These are phyloP conservation scores for Lasaia peninsularis DNA, from an alignment of 1,140 invertebrate species.

Conservation along the genomic window DNA sequence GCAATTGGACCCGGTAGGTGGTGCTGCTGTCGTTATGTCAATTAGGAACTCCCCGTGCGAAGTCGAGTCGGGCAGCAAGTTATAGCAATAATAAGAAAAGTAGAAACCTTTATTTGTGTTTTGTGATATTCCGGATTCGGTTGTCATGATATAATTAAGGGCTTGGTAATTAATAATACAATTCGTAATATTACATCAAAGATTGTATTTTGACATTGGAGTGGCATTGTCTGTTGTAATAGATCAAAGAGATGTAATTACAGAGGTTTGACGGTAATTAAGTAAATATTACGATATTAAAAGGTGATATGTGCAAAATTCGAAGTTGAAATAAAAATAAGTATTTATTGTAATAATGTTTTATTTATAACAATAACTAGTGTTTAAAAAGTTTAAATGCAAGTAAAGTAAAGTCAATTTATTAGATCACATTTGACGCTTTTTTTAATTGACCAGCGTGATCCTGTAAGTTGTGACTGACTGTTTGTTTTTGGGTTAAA, in stretches of 20 bases:
- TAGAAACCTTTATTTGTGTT: too few relatives aligned
- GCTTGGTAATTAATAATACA: not conserved
- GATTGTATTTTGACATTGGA: slow-evolving; percentile 17
- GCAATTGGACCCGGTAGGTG: too few relatives aligned
- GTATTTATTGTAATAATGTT: not conserved
- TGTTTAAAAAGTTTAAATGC: not conserved
- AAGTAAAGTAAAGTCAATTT: not conserved
- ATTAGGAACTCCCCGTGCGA: too few relatives aligned
- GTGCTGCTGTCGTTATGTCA: too few relatives aligned
- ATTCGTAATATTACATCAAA: not conserved
- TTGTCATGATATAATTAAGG: not conserved
- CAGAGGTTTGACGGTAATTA: not conserved
- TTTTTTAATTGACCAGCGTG: too few relatives aligned
- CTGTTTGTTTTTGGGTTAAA: too few relatives aligned
- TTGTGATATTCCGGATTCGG: not conserved
- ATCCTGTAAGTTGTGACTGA: too few relatives aligned
- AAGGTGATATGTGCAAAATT: not conserved
- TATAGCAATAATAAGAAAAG: too few relatives aligned
- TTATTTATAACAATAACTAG: not conserved
- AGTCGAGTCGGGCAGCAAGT: too few relatives aligned
- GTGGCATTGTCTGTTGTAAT: slow-evolving; percentile 31
- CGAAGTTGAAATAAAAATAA: not conserved
- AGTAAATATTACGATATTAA: too few relatives aligned
- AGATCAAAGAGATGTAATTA: not conserved
- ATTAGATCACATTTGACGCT: too few relatives aligned